These are phyloP conservation scores for Oscheius onirici DNA, from an alignment of 2,888 invertebrate species.

Conservation along the genomic window DNA sequence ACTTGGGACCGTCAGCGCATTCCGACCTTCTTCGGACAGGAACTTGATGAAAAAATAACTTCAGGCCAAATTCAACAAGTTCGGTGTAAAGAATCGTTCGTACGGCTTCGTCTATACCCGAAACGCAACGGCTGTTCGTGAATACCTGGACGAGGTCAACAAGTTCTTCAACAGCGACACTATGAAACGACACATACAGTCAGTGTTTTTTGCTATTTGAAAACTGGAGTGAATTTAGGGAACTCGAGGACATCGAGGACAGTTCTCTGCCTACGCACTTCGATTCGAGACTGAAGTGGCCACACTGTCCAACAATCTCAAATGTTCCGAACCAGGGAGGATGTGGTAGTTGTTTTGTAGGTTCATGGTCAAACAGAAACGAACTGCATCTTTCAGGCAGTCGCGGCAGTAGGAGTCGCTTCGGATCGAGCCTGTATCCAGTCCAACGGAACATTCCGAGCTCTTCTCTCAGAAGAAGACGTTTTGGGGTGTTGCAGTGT, in stretches of 20 bases:
- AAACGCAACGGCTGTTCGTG: constrained; percentile 67
- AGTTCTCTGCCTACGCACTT: constrained; percentile 60
- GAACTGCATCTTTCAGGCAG: constrained; percentile 67
- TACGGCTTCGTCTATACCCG: constrained; percentile 63
- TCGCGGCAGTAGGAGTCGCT: constrained; percentile 68
- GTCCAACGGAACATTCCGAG: constrained; percentile 65
- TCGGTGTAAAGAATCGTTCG: constrained; percentile 59
- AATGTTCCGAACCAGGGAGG: constrained; percentile 70
- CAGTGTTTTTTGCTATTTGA: constrained; percentile 33
- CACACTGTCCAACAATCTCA: constrained; percentile 65
- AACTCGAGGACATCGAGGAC: constrained; percentile 58
- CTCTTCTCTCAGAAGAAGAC: constrained; percentile 56
- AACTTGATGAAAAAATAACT: too few species aligned
- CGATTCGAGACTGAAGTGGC: constrained; percentile 69
- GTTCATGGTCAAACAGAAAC: too few species aligned
- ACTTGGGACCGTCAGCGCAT: too few species aligned
- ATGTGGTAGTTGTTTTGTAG: constrained; percentile 70
- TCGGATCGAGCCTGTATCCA: constrained; percentile 70
- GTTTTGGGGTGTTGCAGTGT: constrained; percentile 68
- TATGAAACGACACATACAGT: constrained; percentile 66
- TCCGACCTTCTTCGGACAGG: too few species aligned
- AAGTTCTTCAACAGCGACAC: constrained; percentile 64
- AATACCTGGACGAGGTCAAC: constrained; percentile 63
- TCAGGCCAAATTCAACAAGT: constrained; percentile 67
- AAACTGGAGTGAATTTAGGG: constrained; percentile 42